A percentile compares a stretch with the other conserved stretches of the same genome.
These are phyloP conservation scores for Myopa testacea DNA, from an alignment of 2,888 invertebrate species.

Conservation along the genomic window DNA sequence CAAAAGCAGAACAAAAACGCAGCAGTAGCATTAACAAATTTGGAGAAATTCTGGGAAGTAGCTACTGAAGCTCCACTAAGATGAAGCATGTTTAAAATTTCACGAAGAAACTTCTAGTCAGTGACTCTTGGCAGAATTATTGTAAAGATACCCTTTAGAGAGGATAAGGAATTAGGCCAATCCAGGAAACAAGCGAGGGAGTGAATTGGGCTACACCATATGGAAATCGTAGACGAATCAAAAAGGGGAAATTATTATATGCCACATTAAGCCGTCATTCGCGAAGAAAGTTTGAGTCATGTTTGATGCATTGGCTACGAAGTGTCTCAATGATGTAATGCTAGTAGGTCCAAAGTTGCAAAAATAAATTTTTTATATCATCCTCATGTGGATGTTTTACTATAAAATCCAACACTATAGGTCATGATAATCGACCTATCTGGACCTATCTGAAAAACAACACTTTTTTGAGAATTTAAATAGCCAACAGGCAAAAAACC, in stretches of 20 bases:
- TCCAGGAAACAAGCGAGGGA: constrained; percentile 39
- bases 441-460: too few relatives aligned
- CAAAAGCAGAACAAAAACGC: constrained; percentile 6
- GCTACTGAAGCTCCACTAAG: not conserved
- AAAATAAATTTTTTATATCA: constrained; percentile 47
- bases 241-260: constrained; percentile 39
- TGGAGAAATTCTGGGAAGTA: constrained; percentile 11
- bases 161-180: constrained; percentile 13
- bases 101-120: constrained; percentile 9
- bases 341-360: constrained; percentile 53
- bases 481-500: too few relatives aligned
- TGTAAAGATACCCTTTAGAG: constrained; percentile 13
- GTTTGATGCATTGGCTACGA: constrained; percentile 45
- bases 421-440: too few relatives aligned
- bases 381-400: constrained; percentile 45
- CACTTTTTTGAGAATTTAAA: too few relatives aligned
- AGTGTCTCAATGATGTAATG: constrained; percentile 52
- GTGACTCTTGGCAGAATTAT: not conserved
- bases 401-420: too few relatives aligned
- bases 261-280: constrained; percentile 41
- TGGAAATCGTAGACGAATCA: constrained; percentile 25
- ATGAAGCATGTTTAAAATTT: constrained; percentile 9
- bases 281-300: constrained; percentile 39
- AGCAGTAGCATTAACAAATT: constrained; percentile 12
- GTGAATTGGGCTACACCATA: constrained; percentile 36